Evolutionary conservation across 2,888 invertebrate species (phyloP).

Genomic region (Heteromurus nitidus): DNA sequence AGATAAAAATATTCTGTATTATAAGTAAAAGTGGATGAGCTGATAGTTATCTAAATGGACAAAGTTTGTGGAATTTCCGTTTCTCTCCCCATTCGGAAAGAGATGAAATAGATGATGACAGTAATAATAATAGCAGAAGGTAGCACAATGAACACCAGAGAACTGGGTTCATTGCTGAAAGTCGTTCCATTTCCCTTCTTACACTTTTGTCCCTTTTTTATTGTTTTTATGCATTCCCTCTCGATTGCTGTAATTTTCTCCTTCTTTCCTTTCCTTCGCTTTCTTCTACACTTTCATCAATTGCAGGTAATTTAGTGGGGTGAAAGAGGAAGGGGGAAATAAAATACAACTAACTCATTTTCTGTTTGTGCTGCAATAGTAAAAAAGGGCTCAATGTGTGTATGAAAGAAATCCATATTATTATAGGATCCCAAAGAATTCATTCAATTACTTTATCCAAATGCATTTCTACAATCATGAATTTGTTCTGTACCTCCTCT

Average conservation of each 20-base stretch:
- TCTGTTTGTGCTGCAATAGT: constrained; percentile 7
- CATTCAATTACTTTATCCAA: constrained; percentile 53
- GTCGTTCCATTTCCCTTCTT: constrained; percentile 26
- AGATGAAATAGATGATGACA: constrained; percentile 64
- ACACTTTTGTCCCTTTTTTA: not conserved
- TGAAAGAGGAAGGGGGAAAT: constrained; percentile 11
- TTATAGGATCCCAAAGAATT: constrained; percentile 37
- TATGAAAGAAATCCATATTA: too few relatives aligned
- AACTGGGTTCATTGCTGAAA: constrained; percentile 44
- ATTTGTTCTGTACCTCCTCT: constrained; percentile 30
- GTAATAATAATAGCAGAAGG: constrained; percentile 52
- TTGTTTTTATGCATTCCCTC: constrained; percentile 20
- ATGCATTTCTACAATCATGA: constrained; percentile 44
- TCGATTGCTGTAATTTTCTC: constrained; percentile 49
- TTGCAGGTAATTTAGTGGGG: constrained; percentile 53
- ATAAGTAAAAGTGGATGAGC: constrained; percentile 53
- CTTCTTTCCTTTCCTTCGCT: constrained; percentile 9
- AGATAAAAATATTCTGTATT: constrained; percentile 24
- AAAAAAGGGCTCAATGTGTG: too few relatives aligned
- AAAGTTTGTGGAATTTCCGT: constrained; percentile 63
- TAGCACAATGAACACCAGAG: constrained; percentile 36
- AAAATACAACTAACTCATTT: constrained; percentile 21
- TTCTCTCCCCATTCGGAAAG: constrained; percentile 53
- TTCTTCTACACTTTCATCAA: constrained; percentile 40
- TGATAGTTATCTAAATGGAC: constrained; percentile 59